These are phyloP conservation scores for Drosophila nigricruria DNA, from an alignment of 2,888 invertebrate genomes.

Conservation along the genomic window DNA sequence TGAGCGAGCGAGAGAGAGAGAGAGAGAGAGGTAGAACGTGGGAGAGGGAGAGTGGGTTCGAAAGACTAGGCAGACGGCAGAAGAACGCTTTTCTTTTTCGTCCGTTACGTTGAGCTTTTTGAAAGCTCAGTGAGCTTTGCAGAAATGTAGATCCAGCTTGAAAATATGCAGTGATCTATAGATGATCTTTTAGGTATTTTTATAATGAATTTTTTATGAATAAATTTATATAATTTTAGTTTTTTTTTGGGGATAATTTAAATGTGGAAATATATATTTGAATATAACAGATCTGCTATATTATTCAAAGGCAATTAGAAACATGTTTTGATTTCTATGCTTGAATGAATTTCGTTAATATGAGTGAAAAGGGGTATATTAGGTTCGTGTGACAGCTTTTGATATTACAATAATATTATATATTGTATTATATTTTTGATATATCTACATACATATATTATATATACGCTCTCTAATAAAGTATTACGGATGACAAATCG, in stretches of 20 bases:
- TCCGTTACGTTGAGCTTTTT: slow-evolving; percentile 5
- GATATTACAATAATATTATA: neutral
- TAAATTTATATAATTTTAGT: too few relatives aligned
- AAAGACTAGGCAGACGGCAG: neutral
- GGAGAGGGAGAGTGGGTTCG: neutral
- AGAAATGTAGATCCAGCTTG: neutral
- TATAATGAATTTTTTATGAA: too few relatives aligned
- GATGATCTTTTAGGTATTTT: too few relatives aligned
- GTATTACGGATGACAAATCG: too few relatives aligned
- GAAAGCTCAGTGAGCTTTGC: slow-evolving; percentile 3
- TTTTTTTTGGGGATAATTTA: too few relatives aligned
- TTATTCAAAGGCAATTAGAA: neutral
- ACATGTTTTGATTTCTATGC: neutral
- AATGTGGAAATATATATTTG: too few relatives aligned
- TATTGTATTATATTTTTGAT: neutral
- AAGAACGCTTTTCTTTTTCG: slow-evolving; percentile 14
- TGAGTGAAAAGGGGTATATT: neutral
- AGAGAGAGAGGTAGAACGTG: neutral
- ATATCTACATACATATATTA: neutral
- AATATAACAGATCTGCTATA: neutral
- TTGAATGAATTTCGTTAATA: neutral
- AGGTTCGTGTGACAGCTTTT: too few relatives aligned
- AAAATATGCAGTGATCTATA: neutral
- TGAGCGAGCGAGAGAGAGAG: neutral
- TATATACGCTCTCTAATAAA: too few relatives aligned